Conservation (phyloP, 2,888 invertebrate species). For the Morpho deidamia region DNA sequence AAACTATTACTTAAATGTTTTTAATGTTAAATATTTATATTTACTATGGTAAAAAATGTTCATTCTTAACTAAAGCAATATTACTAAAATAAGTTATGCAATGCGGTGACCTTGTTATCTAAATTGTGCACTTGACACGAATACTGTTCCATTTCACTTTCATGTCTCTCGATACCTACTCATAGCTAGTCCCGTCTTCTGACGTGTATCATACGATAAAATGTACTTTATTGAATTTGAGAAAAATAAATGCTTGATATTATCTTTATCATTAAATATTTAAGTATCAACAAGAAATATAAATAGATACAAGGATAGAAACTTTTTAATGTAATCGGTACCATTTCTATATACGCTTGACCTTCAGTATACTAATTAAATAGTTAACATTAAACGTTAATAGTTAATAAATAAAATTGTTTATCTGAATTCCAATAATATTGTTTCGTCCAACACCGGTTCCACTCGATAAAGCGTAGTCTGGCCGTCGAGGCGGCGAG, state of each 20-base stretch:
- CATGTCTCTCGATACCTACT: conserved; percentile 51
- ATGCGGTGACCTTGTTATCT: conserved; percentile 73
- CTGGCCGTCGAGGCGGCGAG: conserved; percentile 51
- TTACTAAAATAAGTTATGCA: conserved; percentile 62
- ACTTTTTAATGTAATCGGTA: background rate
- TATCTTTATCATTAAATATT: conserved; percentile 4
- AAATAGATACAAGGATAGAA: background rate
- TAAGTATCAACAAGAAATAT: background rate
- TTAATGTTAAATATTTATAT: background rate
- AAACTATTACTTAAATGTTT: background rate
- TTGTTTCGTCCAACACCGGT: conserved; percentile 53
- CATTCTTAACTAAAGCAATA: conserved; percentile 27
- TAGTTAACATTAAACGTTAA: conserved; percentile 12
- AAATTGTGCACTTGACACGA: conserved; percentile 77
- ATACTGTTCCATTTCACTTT: conserved; percentile 77
- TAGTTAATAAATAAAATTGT: conserved; percentile 25
- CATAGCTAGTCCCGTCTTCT: conserved; percentile 48
- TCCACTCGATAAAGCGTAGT: conserved; percentile 47
- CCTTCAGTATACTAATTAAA: conserved; percentile 1
- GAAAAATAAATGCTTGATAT: background rate
- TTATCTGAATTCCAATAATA: conserved; percentile 35
- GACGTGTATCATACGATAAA: conserved; percentile 30
- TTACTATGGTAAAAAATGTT: background rate
- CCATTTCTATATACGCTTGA: background rate
- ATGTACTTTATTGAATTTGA: conserved; percentile 15